Evolutionary conservation across 2,797 vertebrate species (phyloP).

Genomic region (Cyclura pinguis): DNA sequence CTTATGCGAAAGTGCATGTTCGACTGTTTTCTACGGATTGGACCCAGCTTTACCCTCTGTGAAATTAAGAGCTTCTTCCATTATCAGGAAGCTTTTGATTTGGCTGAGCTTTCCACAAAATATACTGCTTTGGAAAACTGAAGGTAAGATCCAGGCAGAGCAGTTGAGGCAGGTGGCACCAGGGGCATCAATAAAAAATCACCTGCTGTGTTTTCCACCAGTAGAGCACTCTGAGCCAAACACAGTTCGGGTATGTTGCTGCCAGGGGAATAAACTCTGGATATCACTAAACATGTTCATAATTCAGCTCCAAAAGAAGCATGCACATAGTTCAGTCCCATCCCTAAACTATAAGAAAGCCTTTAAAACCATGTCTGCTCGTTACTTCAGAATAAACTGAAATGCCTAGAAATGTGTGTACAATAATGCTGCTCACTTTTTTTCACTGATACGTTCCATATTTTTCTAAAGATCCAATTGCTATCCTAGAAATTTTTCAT

Average conservation of each 20-base stretch:
- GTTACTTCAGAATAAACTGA: constrained; percentile 54
- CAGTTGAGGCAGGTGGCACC: not conserved
- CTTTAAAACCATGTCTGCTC: not conserved
- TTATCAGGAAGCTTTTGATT: constrained; percentile 17
- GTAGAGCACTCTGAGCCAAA: not conserved
- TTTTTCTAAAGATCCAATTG: constrained; percentile 34
- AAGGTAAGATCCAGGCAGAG: not conserved
- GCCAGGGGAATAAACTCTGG: not conserved
- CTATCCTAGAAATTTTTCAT: constrained; percentile 35
- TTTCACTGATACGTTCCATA: constrained; percentile 36
- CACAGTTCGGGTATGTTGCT: not conserved
- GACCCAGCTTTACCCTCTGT: not conserved
- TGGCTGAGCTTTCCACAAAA: constrained; percentile 10
- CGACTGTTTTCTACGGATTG: not conserved
- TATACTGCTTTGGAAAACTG: not conserved
- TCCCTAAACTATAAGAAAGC: not conserved
- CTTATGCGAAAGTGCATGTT: constrained; percentile 23
- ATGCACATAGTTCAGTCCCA: constrained; percentile 45
- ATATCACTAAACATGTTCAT: constrained; percentile 21
- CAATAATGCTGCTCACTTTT: constrained; percentile 47
- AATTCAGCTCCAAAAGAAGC: constrained; percentile 53
- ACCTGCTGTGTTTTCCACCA: not conserved
- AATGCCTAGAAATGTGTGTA: constrained; percentile 59
- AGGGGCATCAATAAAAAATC: not conserved
- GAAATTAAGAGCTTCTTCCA: not conserved